phyloP scores from a whole-genome alignment of 2,113 vertebrate genomes.

The Chiloscyllium plagiosum region DNA sequence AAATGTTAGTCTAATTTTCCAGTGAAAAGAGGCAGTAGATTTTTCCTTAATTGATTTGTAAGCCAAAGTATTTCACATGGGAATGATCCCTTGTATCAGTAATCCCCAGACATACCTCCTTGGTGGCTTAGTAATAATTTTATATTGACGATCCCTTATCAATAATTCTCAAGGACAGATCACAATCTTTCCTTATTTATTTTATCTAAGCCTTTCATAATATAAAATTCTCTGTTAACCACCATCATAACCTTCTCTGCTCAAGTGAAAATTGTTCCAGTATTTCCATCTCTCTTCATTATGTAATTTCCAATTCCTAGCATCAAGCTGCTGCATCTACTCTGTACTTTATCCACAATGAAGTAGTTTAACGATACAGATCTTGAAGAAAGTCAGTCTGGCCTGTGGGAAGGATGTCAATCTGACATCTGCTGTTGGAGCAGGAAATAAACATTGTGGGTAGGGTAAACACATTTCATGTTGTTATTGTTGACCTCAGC shows the following conservation, averaged over 20 bases:
- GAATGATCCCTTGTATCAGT: not conserved
- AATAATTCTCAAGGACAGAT: not conserved
- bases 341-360: too few relatives aligned
- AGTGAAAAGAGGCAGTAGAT: not conserved
- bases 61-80: not conserved
- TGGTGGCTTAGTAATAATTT: not conserved
- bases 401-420: too few relatives aligned
- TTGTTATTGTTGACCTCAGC: too few relatives aligned
- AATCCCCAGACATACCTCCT: not conserved
- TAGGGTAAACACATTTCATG: too few relatives aligned
- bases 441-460: too few relatives aligned
- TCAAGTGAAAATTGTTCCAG: not conserved
- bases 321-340: not conserved
- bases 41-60: not conserved
- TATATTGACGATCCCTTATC: constrained; percentile 9
- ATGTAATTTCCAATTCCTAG: not conserved
- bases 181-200: not conserved
- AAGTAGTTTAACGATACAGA: too few relatives aligned
- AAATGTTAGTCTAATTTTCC: not conserved
- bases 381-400: too few relatives aligned
- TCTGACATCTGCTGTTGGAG: too few relatives aligned
- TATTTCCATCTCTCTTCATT: not conserved
- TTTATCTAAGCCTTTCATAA: not conserved
- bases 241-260: not conserved
- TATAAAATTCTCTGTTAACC: not conserved